These are phyloP conservation scores for Athene cunicularia DNA, from an alignment of 2,113 vertebrate species.

Conservation along the genomic window DNA sequence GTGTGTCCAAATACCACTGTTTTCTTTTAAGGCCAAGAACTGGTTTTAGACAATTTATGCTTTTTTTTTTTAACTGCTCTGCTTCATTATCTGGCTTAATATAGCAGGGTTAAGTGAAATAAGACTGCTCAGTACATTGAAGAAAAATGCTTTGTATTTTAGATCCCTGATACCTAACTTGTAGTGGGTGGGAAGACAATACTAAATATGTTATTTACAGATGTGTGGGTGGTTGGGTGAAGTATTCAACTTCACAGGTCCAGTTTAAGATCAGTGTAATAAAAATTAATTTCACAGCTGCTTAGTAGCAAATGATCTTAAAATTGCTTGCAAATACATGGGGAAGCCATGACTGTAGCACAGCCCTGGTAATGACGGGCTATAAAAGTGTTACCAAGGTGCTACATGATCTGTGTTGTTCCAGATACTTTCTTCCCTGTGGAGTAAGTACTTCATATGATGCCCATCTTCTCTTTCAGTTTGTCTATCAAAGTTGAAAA, in stretches of 20 bases:
- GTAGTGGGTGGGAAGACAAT: neutral
- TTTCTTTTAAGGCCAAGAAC: neutral
- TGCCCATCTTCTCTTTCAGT: neutral
- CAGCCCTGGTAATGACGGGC: neutral
- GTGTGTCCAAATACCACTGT: neutral
- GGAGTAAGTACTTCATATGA: neutral
- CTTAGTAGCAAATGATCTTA: neutral
- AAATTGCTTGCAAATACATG: neutral
- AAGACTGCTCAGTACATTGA: neutral
- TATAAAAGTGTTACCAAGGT: neutral
- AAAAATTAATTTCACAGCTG: conserved; percentile 14
- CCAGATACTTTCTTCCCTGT: neutral
- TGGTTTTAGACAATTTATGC: neutral
- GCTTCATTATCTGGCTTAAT: neutral
- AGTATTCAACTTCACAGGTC: neutral
- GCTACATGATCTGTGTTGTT: neutral
- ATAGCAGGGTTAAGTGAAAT: neutral
- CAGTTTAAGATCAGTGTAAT: neutral
- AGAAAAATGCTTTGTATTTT: neutral
- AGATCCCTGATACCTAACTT: neutral
- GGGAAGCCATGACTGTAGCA: neutral
- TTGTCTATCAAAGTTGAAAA: conserved; percentile 17
- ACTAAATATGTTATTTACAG: neutral
- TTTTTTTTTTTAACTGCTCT: neutral
- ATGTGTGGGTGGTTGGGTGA: neutral